Percentiles rank a stretch among this genome's conserved stretches.
Evolutionary conservation across 1,140 invertebrate species (phyloP).

Genomic region (Procambarus virginalis): DNA sequence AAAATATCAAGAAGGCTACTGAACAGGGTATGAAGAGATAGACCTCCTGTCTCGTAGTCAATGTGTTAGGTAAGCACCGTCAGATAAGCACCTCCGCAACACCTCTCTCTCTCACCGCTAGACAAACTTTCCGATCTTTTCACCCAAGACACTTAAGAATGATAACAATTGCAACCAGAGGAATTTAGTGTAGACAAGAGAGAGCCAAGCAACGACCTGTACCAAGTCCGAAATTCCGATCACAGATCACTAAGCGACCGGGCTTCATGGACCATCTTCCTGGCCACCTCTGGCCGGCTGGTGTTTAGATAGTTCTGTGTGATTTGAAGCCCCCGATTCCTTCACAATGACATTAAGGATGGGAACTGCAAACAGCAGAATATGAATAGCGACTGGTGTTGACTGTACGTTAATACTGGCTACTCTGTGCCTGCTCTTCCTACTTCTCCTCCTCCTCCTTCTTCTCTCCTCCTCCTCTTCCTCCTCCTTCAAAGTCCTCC

Average conservation of each 20-base stretch:
- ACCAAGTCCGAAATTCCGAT: neutral
- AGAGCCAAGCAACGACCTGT: neutral
- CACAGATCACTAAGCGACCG: neutral
- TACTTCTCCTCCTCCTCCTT: neutral
- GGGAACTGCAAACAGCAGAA: neutral
- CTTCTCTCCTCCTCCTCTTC: too few relatives aligned
- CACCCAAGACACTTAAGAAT: neutral
- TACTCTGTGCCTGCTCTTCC: neutral
- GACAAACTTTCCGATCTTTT: neutral
- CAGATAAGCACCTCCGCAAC: too few relatives aligned
- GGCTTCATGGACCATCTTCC: neutral
- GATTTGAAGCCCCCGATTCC: neutral
- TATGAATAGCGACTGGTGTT: neutral
- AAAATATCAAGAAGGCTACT: too few relatives aligned
- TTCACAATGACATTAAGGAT: neutral
- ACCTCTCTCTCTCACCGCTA: neutral
- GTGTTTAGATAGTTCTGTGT: neutral
- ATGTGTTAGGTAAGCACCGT: too few relatives aligned
- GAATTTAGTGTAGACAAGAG: neutral
- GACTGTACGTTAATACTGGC: neutral
- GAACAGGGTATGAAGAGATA: too few relatives aligned
- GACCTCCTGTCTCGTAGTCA: too few relatives aligned
- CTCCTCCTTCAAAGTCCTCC: too few relatives aligned
- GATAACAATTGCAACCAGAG: neutral
- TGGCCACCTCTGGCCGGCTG: neutral